Percentiles rank a stretch among this genome's conserved stretches.
phyloP scores from a whole-genome alignment of 2,888 invertebrate species.

The Eristalis intricaria region DNA sequence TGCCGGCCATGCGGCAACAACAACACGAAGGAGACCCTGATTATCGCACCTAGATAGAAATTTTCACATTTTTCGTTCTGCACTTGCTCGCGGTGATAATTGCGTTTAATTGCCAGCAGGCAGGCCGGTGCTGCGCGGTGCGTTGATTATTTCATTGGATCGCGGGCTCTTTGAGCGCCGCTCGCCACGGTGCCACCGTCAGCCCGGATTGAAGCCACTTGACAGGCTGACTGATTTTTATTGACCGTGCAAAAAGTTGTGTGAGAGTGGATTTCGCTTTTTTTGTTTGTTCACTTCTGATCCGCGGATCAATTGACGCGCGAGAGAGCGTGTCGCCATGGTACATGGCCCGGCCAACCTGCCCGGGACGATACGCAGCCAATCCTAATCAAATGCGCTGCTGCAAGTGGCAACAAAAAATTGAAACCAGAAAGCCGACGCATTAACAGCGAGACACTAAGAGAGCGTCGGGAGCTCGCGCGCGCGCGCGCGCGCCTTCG shows the following conservation, averaged over 20 bases:
- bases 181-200: slow-evolving; percentile 34
- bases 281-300: slow-evolving; percentile 26
- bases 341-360: slow-evolving; percentile 37
- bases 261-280: not conserved
- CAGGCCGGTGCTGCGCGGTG: slow-evolving; percentile 42
- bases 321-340: slow-evolving; percentile 60
- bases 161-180: slow-evolving; percentile 63
- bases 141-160: slow-evolving; percentile 64
- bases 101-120: slow-evolving; percentile 72
- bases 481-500: slow-evolving; percentile 4
- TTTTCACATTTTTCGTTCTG: slow-evolving; percentile 71
- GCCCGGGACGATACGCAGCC: slow-evolving; percentile 58
- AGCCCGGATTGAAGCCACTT: slow-evolving; percentile 63
- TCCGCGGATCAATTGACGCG: slow-evolving; percentile 59
- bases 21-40: slow-evolving; percentile 45
- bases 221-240: slow-evolving; percentile 72
- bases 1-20: not conserved
- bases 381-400: slow-evolving; percentile 63
- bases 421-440: slow-evolving; percentile 18
- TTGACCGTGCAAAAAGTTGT: slow-evolving; percentile 63
- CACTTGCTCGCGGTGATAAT: slow-evolving; percentile 67
- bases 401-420: slow-evolving; percentile 12
- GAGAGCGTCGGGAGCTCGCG: slow-evolving; percentile 4
- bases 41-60: slow-evolving; percentile 71
- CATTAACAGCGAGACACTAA: slow-evolving; percentile 8